Evolutionary conservation across 64 coral and sea anemone genomes (phyloP).

Genomic region (Catalaphyllia jardinei): DNA sequence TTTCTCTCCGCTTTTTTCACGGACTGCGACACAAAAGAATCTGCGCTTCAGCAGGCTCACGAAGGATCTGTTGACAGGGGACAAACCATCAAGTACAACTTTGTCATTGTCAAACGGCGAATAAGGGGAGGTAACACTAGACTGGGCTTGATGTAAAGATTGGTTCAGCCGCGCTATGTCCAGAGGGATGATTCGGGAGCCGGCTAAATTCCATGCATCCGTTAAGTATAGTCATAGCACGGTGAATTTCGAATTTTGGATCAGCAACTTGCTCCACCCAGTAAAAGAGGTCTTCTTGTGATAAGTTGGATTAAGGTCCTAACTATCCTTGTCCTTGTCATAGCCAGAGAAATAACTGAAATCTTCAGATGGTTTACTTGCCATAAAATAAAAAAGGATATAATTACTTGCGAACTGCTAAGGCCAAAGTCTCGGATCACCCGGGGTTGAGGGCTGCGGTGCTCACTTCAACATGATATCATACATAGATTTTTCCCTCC

Average conservation of each 20-base stretch:
- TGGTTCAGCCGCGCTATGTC: slow-evolving; percentile 19
- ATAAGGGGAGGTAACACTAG: neutral
- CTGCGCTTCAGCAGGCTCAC: neutral
- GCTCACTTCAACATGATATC: slow-evolving; percentile 41
- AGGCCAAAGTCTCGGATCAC: neutral
- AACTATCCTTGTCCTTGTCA: neutral
- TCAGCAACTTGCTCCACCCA: slow-evolving; percentile 62
- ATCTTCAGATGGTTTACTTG: slow-evolving; percentile 52
- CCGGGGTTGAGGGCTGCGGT: slow-evolving; percentile 2
- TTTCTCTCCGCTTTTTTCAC: neutral
- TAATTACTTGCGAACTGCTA: slow-evolving; percentile 33
- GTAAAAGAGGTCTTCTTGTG: slow-evolving; percentile 56
- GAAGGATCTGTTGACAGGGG: neutral
- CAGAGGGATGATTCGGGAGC: slow-evolving; percentile 41
- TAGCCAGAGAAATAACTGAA: slow-evolving; percentile 63
- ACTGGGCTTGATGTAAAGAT: neutral
- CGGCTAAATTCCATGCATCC: slow-evolving; percentile 45
- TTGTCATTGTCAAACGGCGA: neutral
- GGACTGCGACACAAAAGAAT: slow-evolving; percentile 2
- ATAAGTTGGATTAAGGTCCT: slow-evolving; percentile 52
- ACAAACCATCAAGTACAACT: neutral
- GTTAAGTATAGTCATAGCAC: slow-evolving; percentile 49
- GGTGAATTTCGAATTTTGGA: slow-evolving; percentile 39
- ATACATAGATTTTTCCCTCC: slow-evolving; percentile 30
- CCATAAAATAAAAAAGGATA: slow-evolving; percentile 25